Base-by-base conservation (phyloP, 2,797 vertebrate genomes). In the Lacerta viridis region DNA sequence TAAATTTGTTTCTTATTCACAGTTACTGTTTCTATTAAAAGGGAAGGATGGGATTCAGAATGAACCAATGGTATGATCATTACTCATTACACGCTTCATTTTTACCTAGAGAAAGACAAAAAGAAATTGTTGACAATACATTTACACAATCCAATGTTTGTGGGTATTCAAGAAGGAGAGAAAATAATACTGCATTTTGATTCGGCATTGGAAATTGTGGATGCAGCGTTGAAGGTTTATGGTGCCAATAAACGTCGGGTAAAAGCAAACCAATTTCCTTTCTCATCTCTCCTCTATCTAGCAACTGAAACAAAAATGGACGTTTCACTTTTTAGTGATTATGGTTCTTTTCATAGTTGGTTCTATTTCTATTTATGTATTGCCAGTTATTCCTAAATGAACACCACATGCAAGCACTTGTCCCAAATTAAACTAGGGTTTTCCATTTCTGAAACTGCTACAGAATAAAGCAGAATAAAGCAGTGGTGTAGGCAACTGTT, bases 161-260 rank as follows among this genome's bases (percentile, higher is more conserved):
- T 98, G 83, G 96, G 97, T 89, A 84, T 88, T 33, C 93, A 96
- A 85, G 97, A 98, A 95, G 99, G 99, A 87, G 95, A 95, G 11
- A 97, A 92, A 89, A 94, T 99, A 84, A 93, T 88, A 80, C 96
- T 99, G 43, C 97, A 94, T 95, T 99, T 99, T 96, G 98, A 98
- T 96, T 96, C 97, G 85, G 95, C 97, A 3, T 95, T 99, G 95
- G 98, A 99, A 94, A 97, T 99, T 90, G 93, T 95, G 90, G 96
- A 96, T 78, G 97, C 96, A 85, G 93, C 92, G 77, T 68, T 91
- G 87, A 97, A 94, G 39, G 95, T 99, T 91, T 99, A 97, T 93
- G 98, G 98, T 89, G 92, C 91, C 78, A 90, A 66, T 92, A 99
- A 99, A 95, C 95, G 95, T 92, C 98, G 96, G 97, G 99, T 99